Evolutionary conservation across 1,140 invertebrate species (phyloP).

Genomic region (Bombus waltoni): DNA sequence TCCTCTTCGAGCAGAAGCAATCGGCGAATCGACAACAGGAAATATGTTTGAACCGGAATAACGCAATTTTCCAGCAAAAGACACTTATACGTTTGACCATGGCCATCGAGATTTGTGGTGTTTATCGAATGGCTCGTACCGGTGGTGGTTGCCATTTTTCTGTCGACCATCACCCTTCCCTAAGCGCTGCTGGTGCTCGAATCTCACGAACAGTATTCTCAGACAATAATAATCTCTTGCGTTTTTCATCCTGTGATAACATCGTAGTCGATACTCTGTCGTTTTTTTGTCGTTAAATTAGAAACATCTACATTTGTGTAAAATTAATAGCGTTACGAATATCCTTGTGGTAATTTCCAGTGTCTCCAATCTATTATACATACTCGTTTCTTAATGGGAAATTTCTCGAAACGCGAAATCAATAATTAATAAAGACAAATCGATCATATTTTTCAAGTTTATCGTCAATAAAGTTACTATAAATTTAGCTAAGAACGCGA

Average conservation of each 20-base stretch:
- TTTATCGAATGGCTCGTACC: slow-evolving; percentile 5
- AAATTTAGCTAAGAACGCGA: background rate
- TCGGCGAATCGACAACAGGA: background rate
- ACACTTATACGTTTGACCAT: background rate
- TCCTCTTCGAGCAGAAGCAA: background rate
- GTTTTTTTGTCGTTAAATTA: background rate
- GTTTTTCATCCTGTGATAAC: background rate
- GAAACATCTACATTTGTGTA: too few relatives aligned
- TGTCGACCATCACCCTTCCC: too few relatives aligned
- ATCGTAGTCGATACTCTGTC: background rate
- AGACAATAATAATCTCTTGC: background rate
- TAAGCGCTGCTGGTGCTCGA: background rate
- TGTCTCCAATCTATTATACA: too few relatives aligned
- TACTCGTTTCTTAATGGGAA: too few relatives aligned
- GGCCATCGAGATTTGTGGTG: slow-evolving; percentile 13
- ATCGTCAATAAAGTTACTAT: background rate
- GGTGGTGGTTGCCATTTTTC: background rate
- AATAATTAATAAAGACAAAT: background rate
- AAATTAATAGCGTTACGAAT: too few relatives aligned
- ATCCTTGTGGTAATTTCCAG: too few relatives aligned
- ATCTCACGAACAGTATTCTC: background rate
- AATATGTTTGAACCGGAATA: background rate
- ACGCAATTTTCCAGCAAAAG: background rate
- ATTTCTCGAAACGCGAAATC: background rate
- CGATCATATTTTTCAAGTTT: background rate